phyloP scores from a whole-genome alignment of 2,888 invertebrate genomes.

The Hoplodrina ambigua region DNA sequence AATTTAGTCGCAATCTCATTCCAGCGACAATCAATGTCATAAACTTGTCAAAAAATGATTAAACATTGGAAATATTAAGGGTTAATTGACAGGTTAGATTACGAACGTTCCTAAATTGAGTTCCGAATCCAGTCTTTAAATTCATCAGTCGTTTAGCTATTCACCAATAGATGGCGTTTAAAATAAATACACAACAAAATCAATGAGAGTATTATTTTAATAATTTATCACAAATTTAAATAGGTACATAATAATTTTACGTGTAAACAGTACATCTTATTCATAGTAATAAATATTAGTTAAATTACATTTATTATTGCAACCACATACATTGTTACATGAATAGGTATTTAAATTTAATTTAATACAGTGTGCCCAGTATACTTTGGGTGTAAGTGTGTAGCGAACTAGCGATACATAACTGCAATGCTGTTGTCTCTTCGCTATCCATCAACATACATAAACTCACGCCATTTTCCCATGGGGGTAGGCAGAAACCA shows the following conservation, averaged over 20 bases:
- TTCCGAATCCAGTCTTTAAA: background rate
- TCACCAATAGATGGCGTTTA: constrained; percentile 26
- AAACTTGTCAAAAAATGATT: too few relatives aligned
- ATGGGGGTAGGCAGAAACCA: too few relatives aligned
- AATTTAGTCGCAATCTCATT: too few relatives aligned
- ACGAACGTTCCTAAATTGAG: too few relatives aligned
- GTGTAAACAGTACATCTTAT: constrained; percentile 38
- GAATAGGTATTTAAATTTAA: background rate
- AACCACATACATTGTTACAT: constrained; percentile 22
- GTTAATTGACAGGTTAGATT: too few relatives aligned
- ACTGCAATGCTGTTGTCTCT: too few relatives aligned
- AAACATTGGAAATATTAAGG: too few relatives aligned
- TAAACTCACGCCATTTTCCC: too few relatives aligned
- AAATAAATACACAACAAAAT: constrained; percentile 9
- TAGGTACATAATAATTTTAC: constrained; percentile 7
- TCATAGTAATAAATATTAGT: constrained; percentile 47
- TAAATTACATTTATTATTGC: constrained; percentile 20
- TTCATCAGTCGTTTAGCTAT: background rate
- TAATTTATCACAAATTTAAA: constrained; percentile 53
- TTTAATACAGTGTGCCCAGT: background rate
- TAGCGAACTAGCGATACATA: too few relatives aligned
- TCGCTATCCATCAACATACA: too few relatives aligned
- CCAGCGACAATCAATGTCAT: too few relatives aligned
- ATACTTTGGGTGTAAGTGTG: background rate
- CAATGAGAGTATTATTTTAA: constrained; percentile 33